A percentile compares a stretch with the other conserved stretches of the same genome.
Conservation (phyloP, 2,113 vertebrate species). For the Archocentrus centrarchus region DNA sequence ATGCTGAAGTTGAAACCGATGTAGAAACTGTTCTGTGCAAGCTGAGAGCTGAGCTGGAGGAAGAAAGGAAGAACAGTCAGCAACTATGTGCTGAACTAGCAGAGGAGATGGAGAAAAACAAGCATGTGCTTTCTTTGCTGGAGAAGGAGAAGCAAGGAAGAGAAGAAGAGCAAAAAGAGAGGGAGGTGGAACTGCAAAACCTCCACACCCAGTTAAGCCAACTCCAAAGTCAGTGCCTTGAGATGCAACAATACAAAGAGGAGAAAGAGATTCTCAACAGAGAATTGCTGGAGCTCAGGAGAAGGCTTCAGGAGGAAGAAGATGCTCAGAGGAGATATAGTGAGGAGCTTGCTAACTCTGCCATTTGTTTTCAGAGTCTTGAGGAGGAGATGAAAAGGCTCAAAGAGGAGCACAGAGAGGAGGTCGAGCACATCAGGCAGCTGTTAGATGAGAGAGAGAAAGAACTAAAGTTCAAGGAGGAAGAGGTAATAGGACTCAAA, state of each 20-base stretch:
- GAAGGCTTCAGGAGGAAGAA: conserved; percentile 68
- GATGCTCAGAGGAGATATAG: conserved; percentile 63
- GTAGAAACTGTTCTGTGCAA: conserved; percentile 54
- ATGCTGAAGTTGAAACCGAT: conserved; percentile 30
- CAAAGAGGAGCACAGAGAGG: conserved; percentile 59
- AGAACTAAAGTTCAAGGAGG: conserved; percentile 59
- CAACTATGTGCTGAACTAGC: conserved; percentile 64
- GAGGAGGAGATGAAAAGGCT: conserved; percentile 62
- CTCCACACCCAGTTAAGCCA: conserved; percentile 72
- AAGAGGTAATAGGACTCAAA: conserved; percentile 53
- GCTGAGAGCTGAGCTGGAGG: conserved; percentile 75
- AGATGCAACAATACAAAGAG: conserved; percentile 75
- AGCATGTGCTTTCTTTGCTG: conserved; percentile 69
- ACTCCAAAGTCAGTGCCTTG: conserved; percentile 74
- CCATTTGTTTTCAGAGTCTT: conserved; percentile 61
- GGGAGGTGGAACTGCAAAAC: conserved; percentile 69
- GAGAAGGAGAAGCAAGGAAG: conserved; percentile 72
- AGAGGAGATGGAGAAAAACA: conserved; percentile 66
- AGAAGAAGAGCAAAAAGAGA: conserved; percentile 70
- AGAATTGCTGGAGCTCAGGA: conserved; percentile 78
- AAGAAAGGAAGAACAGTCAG: conserved; percentile 61
- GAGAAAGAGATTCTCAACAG: conserved; percentile 82
- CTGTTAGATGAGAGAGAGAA: conserved; percentile 65
- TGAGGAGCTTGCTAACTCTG: conserved; percentile 62
- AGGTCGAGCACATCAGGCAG: conserved; percentile 59